Conservation (phyloP, 1,140 invertebrate species). For the Pararge aegeria region DNA sequence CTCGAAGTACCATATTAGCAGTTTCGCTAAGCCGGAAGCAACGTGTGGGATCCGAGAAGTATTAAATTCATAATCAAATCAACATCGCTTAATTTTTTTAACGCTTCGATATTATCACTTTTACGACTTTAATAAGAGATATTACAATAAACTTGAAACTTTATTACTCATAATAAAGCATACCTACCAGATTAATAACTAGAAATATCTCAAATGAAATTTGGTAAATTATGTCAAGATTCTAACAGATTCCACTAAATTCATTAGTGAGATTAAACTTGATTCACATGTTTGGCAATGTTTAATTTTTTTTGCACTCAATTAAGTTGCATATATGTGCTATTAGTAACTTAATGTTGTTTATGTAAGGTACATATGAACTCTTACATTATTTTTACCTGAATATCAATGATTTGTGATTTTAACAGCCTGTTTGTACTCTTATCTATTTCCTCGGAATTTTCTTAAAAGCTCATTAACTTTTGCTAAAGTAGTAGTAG, state of each 20-base stretch:
- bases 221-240: slow-evolving; percentile 6
- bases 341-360: background rate
- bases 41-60: slow-evolving; percentile 53
- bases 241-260: slow-evolving; percentile 3
- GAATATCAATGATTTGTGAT: too few relatives aligned
- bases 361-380: background rate
- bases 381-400: too few relatives aligned
- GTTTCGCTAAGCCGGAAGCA: slow-evolving; percentile 42
- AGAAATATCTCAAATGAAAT: slow-evolving; percentile 10
- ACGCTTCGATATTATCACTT: slow-evolving; percentile 53
- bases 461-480: too few relatives aligned
- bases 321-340: background rate
- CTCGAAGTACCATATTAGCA: background rate
- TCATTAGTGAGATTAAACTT: background rate
- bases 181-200: slow-evolving; percentile 17
- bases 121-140: slow-evolving; percentile 40
- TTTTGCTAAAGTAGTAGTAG: too few relatives aligned
- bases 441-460: too few relatives aligned
- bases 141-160: slow-evolving; percentile 48
- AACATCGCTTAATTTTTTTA: slow-evolving; percentile 16
- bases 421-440: too few relatives aligned
- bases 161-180: slow-evolving; percentile 26
- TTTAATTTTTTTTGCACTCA: background rate
- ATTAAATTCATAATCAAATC: slow-evolving; percentile 21
- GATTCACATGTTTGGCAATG: background rate